Evolutionary conservation across 2,113 vertebrate species (phyloP).

Genomic region (Regulus satrapa): DNA sequence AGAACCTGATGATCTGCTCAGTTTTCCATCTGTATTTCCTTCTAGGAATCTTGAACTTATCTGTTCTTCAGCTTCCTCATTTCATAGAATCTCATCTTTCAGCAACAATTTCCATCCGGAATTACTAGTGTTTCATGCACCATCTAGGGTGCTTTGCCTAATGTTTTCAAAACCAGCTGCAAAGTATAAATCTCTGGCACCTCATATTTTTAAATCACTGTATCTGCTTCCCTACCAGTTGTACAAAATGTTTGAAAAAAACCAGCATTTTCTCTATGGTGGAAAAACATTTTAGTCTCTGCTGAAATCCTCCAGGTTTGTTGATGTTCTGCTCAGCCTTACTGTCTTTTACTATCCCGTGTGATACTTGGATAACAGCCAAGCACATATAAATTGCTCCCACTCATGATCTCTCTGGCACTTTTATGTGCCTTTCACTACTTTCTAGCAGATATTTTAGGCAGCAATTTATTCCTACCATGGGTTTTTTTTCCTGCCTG

Average conservation of each 20-base stretch:
- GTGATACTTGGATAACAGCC: slow-evolving; percentile 63
- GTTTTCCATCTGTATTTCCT: slow-evolving; percentile 17
- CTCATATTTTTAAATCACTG: slow-evolving; percentile 63
- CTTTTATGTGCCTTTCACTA: slow-evolving; percentile 41
- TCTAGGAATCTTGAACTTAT: slow-evolving; percentile 16
- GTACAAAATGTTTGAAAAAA: slow-evolving; percentile 34
- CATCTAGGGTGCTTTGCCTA: slow-evolving; percentile 41
- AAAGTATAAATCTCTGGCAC: slow-evolving; percentile 64
- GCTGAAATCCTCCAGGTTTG: slow-evolving; percentile 67
- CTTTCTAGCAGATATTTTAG: slow-evolving; percentile 33
- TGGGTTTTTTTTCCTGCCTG: background rate
- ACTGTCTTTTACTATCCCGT: slow-evolving; percentile 67
- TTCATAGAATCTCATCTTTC: slow-evolving; percentile 48
- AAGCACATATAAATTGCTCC: slow-evolving; percentile 56
- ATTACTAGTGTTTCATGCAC: slow-evolving; percentile 43
- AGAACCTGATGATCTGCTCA: background rate
- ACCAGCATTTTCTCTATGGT: background rate
- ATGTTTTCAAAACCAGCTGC: slow-evolving; percentile 57
- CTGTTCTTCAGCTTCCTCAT: slow-evolving; percentile 19
- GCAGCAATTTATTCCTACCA: slow-evolving; percentile 32
- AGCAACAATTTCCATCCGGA: slow-evolving; percentile 42
- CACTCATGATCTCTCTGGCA: slow-evolving; percentile 20
- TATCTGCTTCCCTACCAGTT: slow-evolving; percentile 56
- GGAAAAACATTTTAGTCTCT: slow-evolving; percentile 55
- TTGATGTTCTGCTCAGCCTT: slow-evolving; percentile 65